Base-by-base conservation (phyloP, 2,888 invertebrate species). In the Melanotus villosus region DNA sequence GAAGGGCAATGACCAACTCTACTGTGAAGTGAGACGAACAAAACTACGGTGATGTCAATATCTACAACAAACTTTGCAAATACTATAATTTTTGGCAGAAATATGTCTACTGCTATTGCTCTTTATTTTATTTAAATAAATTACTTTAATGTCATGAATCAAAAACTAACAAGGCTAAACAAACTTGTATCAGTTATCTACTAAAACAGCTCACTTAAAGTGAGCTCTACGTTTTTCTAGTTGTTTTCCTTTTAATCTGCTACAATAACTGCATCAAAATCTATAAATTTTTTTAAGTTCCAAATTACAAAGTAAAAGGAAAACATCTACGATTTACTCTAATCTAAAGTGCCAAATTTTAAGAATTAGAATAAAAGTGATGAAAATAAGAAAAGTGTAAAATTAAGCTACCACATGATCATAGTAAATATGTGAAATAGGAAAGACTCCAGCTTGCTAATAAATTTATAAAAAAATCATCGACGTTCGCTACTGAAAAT, bases 51-150 rank as follows among this genome's bases (percentile, higher is more conserved):
- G 79, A 75, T 52, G 38, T 77, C 71, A 78, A 75, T 70, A 76
- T 76, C 78, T 80, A 79, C 80, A 70, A 77, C 80, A 69, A 76
- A 74, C 75, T 73, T 63, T 56, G 63, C 70, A 72, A 62, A 45
- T 45, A 68, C 64, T 54, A 64, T 41, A 30, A 30, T 52, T 68
- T 65, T 32, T 12, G 19, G 10, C 16, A 30, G 23, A 45, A 30
- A 45, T 18, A 63, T 74, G 32, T 68, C 75, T 78, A 80, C 80
- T 80, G 80, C 80, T 80, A 79, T 78, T 80, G 78, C 78, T 77
- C 68, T 68, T 18, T 38, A 32, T 50, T 52, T 18, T 34, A 34
- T 60, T 50, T 60, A 12, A 60, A 50, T 26, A 43, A 59, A 32
- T 41, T 45, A 32, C 21, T 32, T 32, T 18, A 47, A 45, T 41